Conservation (phyloP, 2,888 invertebrate species). For the Myathropa florea region DNA sequence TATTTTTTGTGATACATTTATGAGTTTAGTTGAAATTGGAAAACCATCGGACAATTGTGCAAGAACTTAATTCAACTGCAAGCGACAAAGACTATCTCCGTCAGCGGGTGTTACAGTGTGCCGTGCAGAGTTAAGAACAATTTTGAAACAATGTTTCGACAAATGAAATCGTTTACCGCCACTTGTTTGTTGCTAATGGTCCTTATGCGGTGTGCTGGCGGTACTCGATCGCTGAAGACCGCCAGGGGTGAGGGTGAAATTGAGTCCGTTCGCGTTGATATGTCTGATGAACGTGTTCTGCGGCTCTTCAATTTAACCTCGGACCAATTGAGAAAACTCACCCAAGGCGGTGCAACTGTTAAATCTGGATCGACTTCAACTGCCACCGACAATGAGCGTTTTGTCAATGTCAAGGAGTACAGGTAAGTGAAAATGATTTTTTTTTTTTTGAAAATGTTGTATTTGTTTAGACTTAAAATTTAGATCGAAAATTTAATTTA, state of each 20-base stretch:
- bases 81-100: not conserved
- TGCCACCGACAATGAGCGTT: slow-evolving; percentile 73
- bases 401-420: slow-evolving; percentile 74
- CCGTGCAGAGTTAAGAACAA: no score
- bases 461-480: no score
- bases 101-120: not conserved
- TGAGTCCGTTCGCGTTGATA: slow-evolving; percentile 77
- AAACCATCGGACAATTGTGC: not conserved
- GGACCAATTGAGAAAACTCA: slow-evolving; percentile 76
- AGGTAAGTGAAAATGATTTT: slow-evolving; percentile 73
- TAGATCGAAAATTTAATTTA: no score
- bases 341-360: slow-evolving; percentile 73
- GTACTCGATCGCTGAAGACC: slow-evolving; percentile 74
- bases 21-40: not conserved
- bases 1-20: not conserved
- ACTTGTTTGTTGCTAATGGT: slow-evolving; percentile 44
- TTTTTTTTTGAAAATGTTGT: not conserved
- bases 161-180: slow-evolving; percentile 41
- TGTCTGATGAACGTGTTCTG: slow-evolving; percentile 77
- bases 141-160: slow-evolving; percentile 58
- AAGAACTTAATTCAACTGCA: not conserved
- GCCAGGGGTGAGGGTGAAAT: slow-evolving; percentile 71
- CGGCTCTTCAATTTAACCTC: slow-evolving; percentile 78
- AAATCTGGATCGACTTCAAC: slow-evolving; percentile 74
- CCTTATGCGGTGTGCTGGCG: slow-evolving; percentile 57